These are phyloP conservation scores for Meloidogyne exigua DNA, from an alignment of 1,140 invertebrate genomes.

Conservation along the genomic window DNA sequence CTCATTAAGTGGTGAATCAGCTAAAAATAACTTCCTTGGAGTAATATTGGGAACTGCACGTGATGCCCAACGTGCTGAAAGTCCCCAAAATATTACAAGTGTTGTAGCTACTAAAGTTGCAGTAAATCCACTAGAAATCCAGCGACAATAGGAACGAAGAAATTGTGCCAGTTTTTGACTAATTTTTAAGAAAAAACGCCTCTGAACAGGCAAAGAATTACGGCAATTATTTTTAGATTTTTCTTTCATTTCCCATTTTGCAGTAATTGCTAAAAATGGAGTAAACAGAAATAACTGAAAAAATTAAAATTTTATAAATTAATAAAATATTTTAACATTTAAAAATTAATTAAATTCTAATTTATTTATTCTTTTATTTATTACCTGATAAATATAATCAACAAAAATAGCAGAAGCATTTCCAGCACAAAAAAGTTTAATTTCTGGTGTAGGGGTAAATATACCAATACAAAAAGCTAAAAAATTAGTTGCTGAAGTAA, in stretches of 20 bases:
- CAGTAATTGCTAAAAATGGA: constrained; percentile 38
- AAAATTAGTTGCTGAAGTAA: constrained; percentile 54
- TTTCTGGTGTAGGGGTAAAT: constrained; percentile 58
- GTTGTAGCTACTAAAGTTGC: constrained; percentile 31
- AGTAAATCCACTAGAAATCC: constrained; percentile 44
- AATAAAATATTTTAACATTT: neutral
- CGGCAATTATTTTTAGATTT: constrained; percentile 13
- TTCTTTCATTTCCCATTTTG: constrained; percentile 32
- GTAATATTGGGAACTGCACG: constrained; percentile 37
- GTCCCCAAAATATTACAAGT: constrained; percentile 38
- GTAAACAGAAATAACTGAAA: constrained; percentile 47
- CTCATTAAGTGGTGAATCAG: constrained; percentile 44
- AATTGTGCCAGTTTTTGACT: constrained; percentile 15
- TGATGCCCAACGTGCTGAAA: constrained; percentile 26
- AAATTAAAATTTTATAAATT: neutral
- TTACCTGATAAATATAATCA: constrained; percentile 49
- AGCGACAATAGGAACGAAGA: constrained; percentile 33
- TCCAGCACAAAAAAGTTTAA: constrained; percentile 42
- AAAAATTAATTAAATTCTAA: no score
- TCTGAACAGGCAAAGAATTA: neutral
- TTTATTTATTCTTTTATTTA: no score
- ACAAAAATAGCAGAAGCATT: constrained; percentile 53
- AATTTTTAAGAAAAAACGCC: constrained; percentile 15
- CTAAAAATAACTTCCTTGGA: constrained; percentile 45
- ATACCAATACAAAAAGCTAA: constrained; percentile 54